Base-by-base conservation (phyloP, 2,113 vertebrate genomes). In the Mionectes macconnelli region DNA sequence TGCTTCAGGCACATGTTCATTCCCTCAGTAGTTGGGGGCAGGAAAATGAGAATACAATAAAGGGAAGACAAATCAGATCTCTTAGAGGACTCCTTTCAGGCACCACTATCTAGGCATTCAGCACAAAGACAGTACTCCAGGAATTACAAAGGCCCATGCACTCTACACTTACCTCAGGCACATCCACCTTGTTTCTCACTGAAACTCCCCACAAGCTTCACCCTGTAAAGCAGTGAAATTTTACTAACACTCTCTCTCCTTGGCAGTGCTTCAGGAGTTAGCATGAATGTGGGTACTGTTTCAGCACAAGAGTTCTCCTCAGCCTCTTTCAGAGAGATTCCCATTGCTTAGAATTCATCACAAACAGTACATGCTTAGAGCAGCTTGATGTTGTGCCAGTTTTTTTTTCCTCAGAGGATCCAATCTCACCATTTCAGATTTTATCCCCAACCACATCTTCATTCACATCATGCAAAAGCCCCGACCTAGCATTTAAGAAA, bases 271-370 rank as follows among this genome's bases (percentile, higher is more conserved):
- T 73, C 30, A 40, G 13, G 20, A 67, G 16, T 20, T 42, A 23
- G 42, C 22, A 7, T n/a, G 14, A 74, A 40, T 20, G 18, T 1
- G 1, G 8, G 82, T 74, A 98, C 99, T 97, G 98, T 96, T 98
- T 99, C 99, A 99, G 99, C 55, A 28, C 31, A 92, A 94, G 49
- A 96, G 63, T 62, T 75, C 2, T 98, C 98, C 97, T 98, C 99
- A 99, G 62, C 84, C 84, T 98, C 95, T 96, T 96, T 99, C 99
- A 98, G 99, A 99, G 99, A 99, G 99, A 99, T 99, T 99, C 99
- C 99, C 99, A 99, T 97, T 98, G 95, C 85, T 98, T 95, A 93
- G 95, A 89, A 67, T 90, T 90, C 98, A 99, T 99, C 98, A 99
- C 77, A 9, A 94, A 98, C 98, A 98, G 98, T 92, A 97, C 68